Conservation (phyloP, 2,797 vertebrate genomes). For the Spheniscus humboldti region DNA sequence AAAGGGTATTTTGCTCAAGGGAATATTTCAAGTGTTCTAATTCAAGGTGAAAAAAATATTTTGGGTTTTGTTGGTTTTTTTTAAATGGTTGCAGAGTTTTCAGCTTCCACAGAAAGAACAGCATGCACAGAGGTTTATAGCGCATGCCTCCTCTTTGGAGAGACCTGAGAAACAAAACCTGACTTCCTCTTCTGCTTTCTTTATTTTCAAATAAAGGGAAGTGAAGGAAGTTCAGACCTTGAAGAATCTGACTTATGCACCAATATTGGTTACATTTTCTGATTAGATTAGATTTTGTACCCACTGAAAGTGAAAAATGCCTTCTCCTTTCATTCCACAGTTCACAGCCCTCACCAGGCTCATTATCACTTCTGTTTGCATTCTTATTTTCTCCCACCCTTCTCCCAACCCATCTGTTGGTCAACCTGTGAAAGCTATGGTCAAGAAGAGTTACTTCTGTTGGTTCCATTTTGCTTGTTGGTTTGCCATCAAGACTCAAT, state of each 20-base stretch:
- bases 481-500: not conserved
- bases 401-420: not conserved
- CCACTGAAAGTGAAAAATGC: not conserved
- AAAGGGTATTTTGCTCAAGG: not conserved
- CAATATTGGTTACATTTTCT: not conserved
- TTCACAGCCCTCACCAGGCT: not conserved
- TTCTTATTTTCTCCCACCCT: not conserved
- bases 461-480: not conserved
- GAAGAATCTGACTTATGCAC: not conserved
- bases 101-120: not conserved
- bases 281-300: not conserved
- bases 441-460: not conserved
- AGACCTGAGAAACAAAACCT: not conserved
- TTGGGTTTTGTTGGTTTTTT: not conserved
- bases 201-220: not conserved
- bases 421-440: not conserved
- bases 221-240: not conserved
- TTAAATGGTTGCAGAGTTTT: rapidly evolving
- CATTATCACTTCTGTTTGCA: not conserved
- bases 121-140: not conserved
- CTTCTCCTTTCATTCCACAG: not conserved
- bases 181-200: not conserved
- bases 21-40: not conserved
- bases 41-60: not conserved
- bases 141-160: not conserved